Percentiles rank a stretch among this genome's conserved stretches.
These are phyloP conservation scores for Pantelozetes paolii DNA, from an alignment of 2,888 invertebrate species.

Conservation along the genomic window DNA sequence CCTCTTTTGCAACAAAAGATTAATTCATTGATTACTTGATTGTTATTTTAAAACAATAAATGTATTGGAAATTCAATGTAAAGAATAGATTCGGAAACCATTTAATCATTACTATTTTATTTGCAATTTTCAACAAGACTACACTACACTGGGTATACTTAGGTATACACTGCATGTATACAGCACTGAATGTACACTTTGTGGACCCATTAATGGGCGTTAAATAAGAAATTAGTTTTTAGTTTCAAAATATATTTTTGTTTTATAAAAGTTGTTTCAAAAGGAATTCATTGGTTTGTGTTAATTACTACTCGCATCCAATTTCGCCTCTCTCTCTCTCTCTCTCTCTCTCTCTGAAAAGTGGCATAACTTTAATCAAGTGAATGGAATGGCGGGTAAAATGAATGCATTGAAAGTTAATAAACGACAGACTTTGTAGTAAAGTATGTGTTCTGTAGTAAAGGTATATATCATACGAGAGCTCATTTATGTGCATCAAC, in stretches of 20 bases:
- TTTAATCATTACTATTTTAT: constrained; percentile 17
- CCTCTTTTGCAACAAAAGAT: not conserved
- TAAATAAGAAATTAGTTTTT: constrained; percentile 17
- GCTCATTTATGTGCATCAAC: not conserved
- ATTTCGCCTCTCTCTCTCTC: constrained; percentile 13
- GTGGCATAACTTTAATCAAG: constrained; percentile 29
- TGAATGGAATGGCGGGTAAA: constrained; percentile 34
- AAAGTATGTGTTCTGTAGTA: constrained; percentile 23
- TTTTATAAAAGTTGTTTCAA: constrained; percentile 29
- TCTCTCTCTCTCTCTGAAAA: not conserved
- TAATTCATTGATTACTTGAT: constrained; percentile 16
- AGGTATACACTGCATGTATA: too few relatives aligned
- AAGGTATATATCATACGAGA: not conserved
- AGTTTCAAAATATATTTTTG: constrained; percentile 26
- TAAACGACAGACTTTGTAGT: constrained; percentile 24
- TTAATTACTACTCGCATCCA: constrained; percentile 27
- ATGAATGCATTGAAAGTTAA: constrained; percentile 36
- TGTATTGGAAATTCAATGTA: not conserved
- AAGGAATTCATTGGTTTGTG: constrained; percentile 27
- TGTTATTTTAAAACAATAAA: not conserved
- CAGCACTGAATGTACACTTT: not conserved
- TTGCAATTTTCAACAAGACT: constrained; percentile 4
- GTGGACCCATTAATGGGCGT: constrained; percentile 3
- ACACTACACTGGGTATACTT: too few relatives aligned
- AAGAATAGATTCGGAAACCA: too few relatives aligned